These are phyloP conservation scores for Paracentrotus lividus DNA, from an alignment of 53 echinoderm and acorn worm genomes.

Conservation along the genomic window DNA sequence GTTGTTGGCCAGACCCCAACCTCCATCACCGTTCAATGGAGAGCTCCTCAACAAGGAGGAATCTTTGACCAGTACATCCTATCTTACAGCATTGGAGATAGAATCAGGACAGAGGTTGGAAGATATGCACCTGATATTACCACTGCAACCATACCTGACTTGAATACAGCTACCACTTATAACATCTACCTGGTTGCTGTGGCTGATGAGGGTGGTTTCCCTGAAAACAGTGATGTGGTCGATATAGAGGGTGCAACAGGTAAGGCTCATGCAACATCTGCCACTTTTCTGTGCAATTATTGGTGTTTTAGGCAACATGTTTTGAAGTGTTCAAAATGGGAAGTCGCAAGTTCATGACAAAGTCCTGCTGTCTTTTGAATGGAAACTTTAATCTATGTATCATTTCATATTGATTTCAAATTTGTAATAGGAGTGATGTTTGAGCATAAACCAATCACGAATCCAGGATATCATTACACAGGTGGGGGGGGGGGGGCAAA, in stretches of 20 bases:
- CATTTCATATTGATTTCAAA: too few species aligned
- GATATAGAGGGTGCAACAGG: slow-evolving; percentile 49
- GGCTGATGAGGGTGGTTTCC: slow-evolving; percentile 33
- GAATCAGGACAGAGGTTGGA: slow-evolving; percentile 43
- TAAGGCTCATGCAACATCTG: not conserved
- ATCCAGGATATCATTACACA: too few species aligned
- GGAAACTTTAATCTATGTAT: too few species aligned
- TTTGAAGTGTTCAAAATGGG: too few species aligned
- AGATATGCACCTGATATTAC: not conserved
- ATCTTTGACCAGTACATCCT: slow-evolving; percentile 20
- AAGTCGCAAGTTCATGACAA: too few species aligned
- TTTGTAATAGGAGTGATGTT: too few species aligned
- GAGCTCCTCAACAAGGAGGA: not conserved
- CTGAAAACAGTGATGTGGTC: slow-evolving; percentile 51
- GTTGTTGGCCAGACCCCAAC: not conserved
- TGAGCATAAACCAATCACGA: too few species aligned
- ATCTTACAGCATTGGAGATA: slow-evolving; percentile 31
- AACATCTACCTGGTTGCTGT: slow-evolving; percentile 64
- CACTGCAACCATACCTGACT: slow-evolving; percentile 19
- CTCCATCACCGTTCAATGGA: not conserved
- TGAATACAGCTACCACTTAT: slow-evolving; percentile 73
- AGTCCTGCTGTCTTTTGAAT: too few species aligned
- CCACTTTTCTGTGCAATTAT: too few species aligned
- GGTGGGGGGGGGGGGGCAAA: too few species aligned
- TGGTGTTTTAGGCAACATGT: too few species aligned